Percentiles rank a stretch among this genome's conserved stretches.
phyloP scores from a whole-genome alignment of 2,888 invertebrate species.

The Zaprionus obscuricornis region DNA sequence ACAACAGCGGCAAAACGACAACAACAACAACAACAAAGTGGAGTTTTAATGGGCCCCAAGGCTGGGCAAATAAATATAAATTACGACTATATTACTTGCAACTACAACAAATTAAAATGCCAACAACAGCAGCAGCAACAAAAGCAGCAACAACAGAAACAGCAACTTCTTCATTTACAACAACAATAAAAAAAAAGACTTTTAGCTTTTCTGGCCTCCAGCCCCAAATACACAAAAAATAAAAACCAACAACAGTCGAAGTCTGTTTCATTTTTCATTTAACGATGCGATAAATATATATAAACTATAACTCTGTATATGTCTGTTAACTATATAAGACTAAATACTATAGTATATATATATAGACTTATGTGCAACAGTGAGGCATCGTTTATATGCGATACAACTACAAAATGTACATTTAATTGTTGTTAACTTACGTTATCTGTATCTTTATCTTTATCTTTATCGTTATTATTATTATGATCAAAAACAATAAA shows the following conservation, averaged over 20 bases:
- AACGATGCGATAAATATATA: conserved; percentile 8
- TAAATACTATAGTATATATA: conserved; percentile 17
- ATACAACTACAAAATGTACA: conserved; percentile 54
- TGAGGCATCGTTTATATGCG: conserved; percentile 30
- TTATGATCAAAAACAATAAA: conserved; percentile 63
- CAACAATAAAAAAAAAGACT: conserved; percentile 19
- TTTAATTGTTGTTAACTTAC: conserved; percentile 75
- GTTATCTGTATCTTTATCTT: conserved; percentile 65
- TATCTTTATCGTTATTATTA: too few relatives aligned
- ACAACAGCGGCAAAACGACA: too few relatives aligned
- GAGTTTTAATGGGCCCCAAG: conserved; percentile 75
- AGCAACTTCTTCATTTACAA: conserved; percentile 7
- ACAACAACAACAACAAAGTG: too few relatives aligned
- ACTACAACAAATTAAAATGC: conserved; percentile 66
- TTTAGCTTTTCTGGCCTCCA: too few relatives aligned
- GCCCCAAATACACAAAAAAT: too few relatives aligned
- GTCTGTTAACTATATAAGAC: conserved; percentile 29
- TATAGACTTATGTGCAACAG: conserved; percentile 18
- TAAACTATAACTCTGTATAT: conserved; percentile 13
- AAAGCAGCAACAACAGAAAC: conserved; percentile 8
- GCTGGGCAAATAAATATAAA: conserved; percentile 68
- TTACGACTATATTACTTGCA: conserved; percentile 53
- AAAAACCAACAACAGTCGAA: too few relatives aligned
- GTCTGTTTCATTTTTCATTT: background rate
- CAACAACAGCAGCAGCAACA: conserved; percentile 18